Base-by-base conservation (phyloP, 2,113 vertebrate species). In the Nothobranchius kuhntae region DNA sequence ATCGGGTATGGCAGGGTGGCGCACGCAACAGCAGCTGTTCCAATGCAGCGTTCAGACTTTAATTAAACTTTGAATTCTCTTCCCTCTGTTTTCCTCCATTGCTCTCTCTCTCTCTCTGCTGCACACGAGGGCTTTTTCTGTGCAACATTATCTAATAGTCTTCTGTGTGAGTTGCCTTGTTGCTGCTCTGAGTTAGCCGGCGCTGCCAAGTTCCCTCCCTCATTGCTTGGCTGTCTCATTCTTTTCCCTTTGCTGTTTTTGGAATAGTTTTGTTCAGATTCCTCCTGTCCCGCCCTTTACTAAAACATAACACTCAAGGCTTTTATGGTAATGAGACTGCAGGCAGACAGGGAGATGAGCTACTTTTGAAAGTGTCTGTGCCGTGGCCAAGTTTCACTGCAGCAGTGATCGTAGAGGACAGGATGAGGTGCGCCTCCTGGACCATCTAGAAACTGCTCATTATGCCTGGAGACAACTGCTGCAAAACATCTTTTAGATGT, bases 181-280 rank as follows among this genome's bases (percentile, higher is more conserved):
- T 78, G 69, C 78, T 68, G 82, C 74, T 84, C 73, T 38, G 58
- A 75, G 65, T 77, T 75, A 52, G 53, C 54, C 44, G 3, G 35
- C 15, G 61, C 51, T 86, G 84, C 85, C 88, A 90, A 86, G 71
- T 79, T 80, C 86, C 87, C 83, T 86, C 84, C 83, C 71, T 83
- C 61, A 48, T 74, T 78, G 59, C 65, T 73, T 65, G 61, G 75
- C 65, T 72, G 80, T 75, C 70, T 78, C 52, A 58, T 56, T 63
- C 72, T 64, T 80, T 72, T 65, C 75, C 78, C 77, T 78, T 77
- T 65, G 68, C 70, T 35, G 50, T 82, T 81, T 80, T 82, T 86
- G 81, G 71, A 68, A 75, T 74, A 71, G 13, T 86, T 88, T 86
- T 87, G 90, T 89, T 87, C 68, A 44, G 47, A 81, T 84, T 84